Conservation (phyloP, 2,888 invertebrate genomes). For the Leptura quadrifasciata region DNA sequence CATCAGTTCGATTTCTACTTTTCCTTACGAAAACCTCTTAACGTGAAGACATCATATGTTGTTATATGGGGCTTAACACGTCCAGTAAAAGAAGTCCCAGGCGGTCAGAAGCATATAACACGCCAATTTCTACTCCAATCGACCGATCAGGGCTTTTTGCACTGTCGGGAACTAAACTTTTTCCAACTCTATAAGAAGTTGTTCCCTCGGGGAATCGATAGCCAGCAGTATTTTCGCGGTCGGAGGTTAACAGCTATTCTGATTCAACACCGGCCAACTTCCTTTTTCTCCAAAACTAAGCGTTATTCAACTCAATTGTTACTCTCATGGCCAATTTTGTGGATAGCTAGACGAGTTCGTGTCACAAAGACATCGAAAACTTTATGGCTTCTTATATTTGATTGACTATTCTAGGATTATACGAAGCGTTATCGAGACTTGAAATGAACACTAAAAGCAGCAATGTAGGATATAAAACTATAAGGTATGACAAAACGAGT, state of each 20-base stretch:
- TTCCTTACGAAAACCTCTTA: constrained; percentile 5
- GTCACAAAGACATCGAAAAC: constrained; percentile 8
- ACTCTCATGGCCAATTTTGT: constrained; percentile 28
- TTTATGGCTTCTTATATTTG: constrained; percentile 21
- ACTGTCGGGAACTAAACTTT: constrained; percentile 66
- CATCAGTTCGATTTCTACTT: background rate
- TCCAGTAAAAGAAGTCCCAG: constrained; percentile 63
- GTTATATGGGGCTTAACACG: constrained; percentile 36
- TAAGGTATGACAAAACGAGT: background rate
- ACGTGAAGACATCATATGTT: constrained; percentile 29
- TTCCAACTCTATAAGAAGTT: constrained; percentile 70
- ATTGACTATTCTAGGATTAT: background rate
- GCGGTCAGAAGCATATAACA: constrained; percentile 70
- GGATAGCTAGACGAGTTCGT: constrained; percentile 21
- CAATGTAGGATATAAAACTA: background rate
- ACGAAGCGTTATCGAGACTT: background rate
- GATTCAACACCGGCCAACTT: constrained; percentile 65
- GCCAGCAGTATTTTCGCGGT: constrained; percentile 67
- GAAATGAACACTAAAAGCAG: background rate
- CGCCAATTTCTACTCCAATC: constrained; percentile 72
- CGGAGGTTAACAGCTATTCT: constrained; percentile 69
- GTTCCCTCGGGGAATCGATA: constrained; percentile 47
- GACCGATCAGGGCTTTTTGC: constrained; percentile 70
- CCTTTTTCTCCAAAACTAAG: constrained; percentile 48
- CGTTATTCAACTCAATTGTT: constrained; percentile 38